These are phyloP conservation scores for Rhynchotus rufescens DNA, from an alignment of 2,797 vertebrate species.

Conservation along the genomic window DNA sequence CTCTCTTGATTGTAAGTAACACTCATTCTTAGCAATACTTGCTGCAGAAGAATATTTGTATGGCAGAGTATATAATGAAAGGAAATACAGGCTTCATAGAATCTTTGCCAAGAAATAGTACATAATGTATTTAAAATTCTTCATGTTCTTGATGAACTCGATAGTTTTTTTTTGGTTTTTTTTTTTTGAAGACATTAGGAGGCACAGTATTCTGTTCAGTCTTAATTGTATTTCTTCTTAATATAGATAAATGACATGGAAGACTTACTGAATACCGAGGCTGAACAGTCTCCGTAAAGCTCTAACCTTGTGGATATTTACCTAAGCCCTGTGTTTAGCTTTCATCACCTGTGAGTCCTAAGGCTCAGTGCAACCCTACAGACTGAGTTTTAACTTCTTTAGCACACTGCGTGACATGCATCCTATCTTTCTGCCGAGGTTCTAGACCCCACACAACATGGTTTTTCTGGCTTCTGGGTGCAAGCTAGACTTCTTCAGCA, in stretches of 20 bases:
- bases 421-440: neutral
- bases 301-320: fast-evolving
- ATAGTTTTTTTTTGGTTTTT: too few relatives aligned
- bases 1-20: neutral
- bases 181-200: neutral
- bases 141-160: neutral
- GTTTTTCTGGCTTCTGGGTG: neutral
- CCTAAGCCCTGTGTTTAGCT: neutral
- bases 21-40: neutral
- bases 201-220: neutral
- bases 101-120: neutral
- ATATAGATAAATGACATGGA: neutral
- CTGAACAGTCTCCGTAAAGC: neutral
- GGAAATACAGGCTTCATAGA: neutral
- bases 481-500: neutral
- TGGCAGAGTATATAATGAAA: neutral
- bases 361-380: neutral
- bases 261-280: neutral
- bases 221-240: neutral
- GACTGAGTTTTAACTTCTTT: neutral
- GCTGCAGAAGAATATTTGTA: neutral
- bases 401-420: neutral
- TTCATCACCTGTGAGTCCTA: neutral
- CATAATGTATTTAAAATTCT: neutral
- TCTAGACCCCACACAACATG: neutral